Evolutionary conservation across 2,888 invertebrate genomes (phyloP), one percentile per base, ranked within the genome.

Genomic region (Dorcus hopei): DNA sequence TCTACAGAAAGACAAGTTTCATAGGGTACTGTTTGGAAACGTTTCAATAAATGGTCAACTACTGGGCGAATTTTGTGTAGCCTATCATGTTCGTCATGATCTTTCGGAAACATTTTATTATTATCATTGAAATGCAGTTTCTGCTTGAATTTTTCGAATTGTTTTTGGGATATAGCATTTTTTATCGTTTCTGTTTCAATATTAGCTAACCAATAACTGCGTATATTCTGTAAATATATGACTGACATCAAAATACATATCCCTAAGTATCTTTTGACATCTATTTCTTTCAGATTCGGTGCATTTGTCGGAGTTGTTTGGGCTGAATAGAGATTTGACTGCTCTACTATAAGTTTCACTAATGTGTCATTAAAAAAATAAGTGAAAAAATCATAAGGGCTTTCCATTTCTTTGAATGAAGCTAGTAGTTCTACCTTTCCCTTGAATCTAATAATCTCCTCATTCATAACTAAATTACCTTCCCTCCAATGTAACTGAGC

Each of bases 101-200:
- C 19, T 9, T 7, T 19, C 16, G 54, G 47, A 8, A 48, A n/a
- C 14, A 48, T 8, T 49, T 51, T 52, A 33, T 9, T n/a, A 50
- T 67, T 68, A 49, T 65, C 52, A 48, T 62, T 56, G 54, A 66
- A 67, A 56, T 68, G 65, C 8, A 66, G 49, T 40, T 56, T 47
- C 33, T 54, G 53, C 43, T 62, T 45, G 41, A 68, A 61, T 40
- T 40, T 11, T 11, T 40, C 41, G 3, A 40, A 40, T 40, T 11
- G 41, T n/a, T 40, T n/a, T 40, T 40, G 9, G 3, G 41, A 40
- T 3, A 40, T 40, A 19, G 19, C 3, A 19, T 19, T 19, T 3
- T 19, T 19, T 19, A 19, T 19, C 2, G 19, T 19, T 3, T 19
- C 19, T 19, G 3, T 19, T 19, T 3, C 19, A 19, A 19, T 19